Evolutionary conservation across 1,140 invertebrate genomes (phyloP), one percentile per base, ranked within the genome.

Genomic region (Saccostrea glomerata): DNA sequence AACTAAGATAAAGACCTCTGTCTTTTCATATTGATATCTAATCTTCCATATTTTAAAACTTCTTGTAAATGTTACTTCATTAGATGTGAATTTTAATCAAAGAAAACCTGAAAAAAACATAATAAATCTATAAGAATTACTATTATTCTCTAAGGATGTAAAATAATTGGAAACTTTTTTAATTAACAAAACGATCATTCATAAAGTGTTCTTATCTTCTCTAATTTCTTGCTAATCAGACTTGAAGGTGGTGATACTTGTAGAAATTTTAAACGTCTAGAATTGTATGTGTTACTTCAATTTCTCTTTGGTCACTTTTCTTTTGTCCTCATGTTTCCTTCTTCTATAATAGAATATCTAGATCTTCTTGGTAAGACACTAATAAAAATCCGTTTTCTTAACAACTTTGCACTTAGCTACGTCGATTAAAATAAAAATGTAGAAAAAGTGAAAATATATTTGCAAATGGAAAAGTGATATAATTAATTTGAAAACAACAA

Each of bases 331-430:
- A 63, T 63, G 4, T 20, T 20, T 20, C 17, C 58, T 77, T 20
- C 6, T 63, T 63, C n/a, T 63, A 4, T 63, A 25, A 30, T 77
- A 77, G 70, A 36, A 30, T 77, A 36, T 25, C 25, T 77, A 77
- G 70, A 77, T 25, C 23, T 77, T 77, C 70, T 77, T 77, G 70
- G 70, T 77, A 77, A 77, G 70, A 77, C 15, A 77, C 15, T 17
- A 2, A 30, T 47, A 47, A 17, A 17, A 63, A 5, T 63, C 3
- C 5, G n/a, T 63, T 63, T 63, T 17, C 6, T 63, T 63, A 63
- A 63, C 58, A 63, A 20, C 58, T 20, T 47, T 47, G 47, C 47
- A 47, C 47, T 6, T 47, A 47, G 47, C 47, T 47, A 47, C 40
- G 2, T 47, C 5, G 47, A 47, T 47, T 47, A 47, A 7, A 47